These are phyloP conservation scores for Telmatochromis sp. DNA, from an alignment of 2,113 vertebrate species.

Conservation along the genomic window DNA sequence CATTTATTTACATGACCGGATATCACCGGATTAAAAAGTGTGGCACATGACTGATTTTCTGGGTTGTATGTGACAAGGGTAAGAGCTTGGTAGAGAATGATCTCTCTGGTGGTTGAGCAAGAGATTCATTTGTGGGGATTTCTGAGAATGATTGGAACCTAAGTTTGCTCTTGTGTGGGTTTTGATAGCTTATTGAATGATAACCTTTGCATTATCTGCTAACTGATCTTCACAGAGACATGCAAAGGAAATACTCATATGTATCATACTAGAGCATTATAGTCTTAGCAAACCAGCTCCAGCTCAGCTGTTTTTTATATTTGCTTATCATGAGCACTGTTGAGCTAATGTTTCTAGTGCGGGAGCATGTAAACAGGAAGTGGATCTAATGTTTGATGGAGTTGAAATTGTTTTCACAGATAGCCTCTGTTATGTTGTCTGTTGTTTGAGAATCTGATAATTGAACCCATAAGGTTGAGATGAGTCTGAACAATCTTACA, in stretches of 20 bases:
- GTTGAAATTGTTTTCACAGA: background rate
- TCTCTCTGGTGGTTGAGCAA: background rate
- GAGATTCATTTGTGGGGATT: background rate
- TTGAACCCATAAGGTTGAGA: background rate
- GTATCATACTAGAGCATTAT: background rate
- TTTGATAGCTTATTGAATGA: background rate
- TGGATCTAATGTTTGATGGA: background rate
- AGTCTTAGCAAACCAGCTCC: background rate
- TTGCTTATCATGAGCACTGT: background rate
- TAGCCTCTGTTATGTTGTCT: background rate
- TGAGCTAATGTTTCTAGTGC: background rate
- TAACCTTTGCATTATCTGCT: background rate
- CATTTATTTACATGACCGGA: background rate
- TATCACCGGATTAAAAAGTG: background rate
- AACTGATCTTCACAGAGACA: background rate
- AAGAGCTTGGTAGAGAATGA: background rate
- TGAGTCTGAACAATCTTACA: background rate
- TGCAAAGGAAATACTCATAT: background rate
- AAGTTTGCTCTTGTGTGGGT: background rate
- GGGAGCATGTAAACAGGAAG: conserved; percentile 26
- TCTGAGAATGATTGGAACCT: background rate
- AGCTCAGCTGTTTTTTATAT: background rate
- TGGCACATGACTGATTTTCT: background rate
- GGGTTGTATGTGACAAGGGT: background rate
- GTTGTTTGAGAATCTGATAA: background rate